A percentile compares a stretch with the other conserved stretches of the same genome.
Conservation (phyloP, 2,888 invertebrate genomes). For the Uropetala carovei region DNA sequence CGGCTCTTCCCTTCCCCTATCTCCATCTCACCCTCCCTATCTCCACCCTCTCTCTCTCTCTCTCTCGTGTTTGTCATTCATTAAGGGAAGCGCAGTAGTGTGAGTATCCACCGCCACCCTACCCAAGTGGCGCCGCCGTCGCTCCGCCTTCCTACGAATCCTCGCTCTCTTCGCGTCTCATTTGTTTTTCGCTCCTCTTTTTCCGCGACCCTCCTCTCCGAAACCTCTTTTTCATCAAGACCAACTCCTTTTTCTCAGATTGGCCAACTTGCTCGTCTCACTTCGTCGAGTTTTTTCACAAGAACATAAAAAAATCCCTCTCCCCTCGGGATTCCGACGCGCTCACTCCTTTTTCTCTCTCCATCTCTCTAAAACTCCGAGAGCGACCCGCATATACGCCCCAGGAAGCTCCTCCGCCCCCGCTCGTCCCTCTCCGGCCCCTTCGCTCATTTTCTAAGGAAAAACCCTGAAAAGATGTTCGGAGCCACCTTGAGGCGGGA, state of each 20-base stretch:
- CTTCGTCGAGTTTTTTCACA: background rate
- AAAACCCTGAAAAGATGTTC: too few relatives aligned
- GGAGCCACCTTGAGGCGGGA: background rate
- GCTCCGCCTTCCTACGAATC: background rate
- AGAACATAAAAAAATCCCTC: background rate
- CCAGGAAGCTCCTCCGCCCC: background rate
- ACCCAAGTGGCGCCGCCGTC: background rate
- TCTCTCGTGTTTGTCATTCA: conserved; percentile 21
- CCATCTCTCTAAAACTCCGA: background rate
- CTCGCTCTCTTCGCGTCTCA: background rate
- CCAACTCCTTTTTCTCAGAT: conserved; percentile 2
- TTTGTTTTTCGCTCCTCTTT: conserved; percentile 9
- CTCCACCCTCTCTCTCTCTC: background rate
- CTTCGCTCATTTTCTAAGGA: too few relatives aligned
- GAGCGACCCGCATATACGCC: background rate
- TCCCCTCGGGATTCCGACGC: background rate
- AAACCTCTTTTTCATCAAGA: conserved; percentile 6
- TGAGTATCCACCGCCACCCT: background rate
- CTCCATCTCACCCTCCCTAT: background rate
- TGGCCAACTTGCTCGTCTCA: conserved; percentile 27
- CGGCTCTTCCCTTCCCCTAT: background rate
- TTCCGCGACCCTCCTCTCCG: background rate
- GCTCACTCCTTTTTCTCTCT: background rate
- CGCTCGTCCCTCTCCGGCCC: background rate
- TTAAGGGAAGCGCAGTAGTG: conserved; percentile 28